Evolutionary conservation across 2,113 vertebrate genomes (phyloP).

Genomic region (Vulpes lagopus): DNA sequence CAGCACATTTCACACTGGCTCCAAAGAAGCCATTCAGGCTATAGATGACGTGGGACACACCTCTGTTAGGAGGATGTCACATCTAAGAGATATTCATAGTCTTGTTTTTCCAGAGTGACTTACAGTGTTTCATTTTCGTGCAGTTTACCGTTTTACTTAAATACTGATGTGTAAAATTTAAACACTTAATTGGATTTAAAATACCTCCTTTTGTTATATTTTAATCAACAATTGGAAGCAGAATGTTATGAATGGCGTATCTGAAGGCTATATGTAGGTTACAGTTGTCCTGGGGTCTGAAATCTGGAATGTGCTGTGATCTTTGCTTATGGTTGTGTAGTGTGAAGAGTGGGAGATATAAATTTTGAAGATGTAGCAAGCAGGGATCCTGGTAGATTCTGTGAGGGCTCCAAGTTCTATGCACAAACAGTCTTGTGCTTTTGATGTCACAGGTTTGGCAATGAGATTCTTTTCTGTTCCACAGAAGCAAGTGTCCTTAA

Average conservation of each 20-base stretch:
- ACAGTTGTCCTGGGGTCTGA: neutral
- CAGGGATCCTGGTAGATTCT: neutral
- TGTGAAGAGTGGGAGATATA: neutral
- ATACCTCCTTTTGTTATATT: neutral
- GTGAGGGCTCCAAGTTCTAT: neutral
- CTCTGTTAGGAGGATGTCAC: neutral
- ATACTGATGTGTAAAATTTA: neutral
- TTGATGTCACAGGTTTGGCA: neutral
- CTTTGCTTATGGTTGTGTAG: slow-evolving; percentile 49
- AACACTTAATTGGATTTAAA: neutral
- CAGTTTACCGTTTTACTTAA: neutral
- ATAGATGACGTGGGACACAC: neutral
- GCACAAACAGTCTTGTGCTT: neutral
- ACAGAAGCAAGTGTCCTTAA: slow-evolving; percentile 24
- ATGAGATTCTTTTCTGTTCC: neutral
- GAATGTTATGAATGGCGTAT: neutral
- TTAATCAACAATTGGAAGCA: neutral
- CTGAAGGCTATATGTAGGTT: neutral
- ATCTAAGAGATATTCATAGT: neutral
- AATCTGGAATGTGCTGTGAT: neutral
- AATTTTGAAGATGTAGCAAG: neutral
- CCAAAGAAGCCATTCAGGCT: neutral
- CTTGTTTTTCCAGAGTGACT: neutral
- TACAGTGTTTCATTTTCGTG: slow-evolving; percentile 40
- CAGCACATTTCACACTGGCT: rapidly evolving